Evolutionary conservation across 2,797 vertebrate genomes (phyloP).

Genomic region (Potorous gilbertii): DNA sequence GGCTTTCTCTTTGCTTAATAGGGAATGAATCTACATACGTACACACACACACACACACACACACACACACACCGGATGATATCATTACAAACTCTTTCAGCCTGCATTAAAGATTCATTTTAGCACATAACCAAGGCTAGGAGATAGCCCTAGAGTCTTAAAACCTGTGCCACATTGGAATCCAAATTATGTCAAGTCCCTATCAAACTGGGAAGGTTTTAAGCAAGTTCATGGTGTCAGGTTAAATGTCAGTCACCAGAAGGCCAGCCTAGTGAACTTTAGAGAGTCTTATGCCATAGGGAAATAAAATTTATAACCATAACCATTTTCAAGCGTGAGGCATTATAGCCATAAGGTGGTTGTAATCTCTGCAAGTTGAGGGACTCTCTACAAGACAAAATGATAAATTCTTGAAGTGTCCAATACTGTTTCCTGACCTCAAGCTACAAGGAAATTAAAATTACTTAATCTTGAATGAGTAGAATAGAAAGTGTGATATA

Average conservation of each 20-base stretch:
- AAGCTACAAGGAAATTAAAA: background rate
- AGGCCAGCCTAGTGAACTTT: background rate
- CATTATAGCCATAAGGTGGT: background rate
- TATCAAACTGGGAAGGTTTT: background rate
- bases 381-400: background rate
- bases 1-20: background rate
- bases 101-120: background rate
- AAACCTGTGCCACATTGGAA: background rate
- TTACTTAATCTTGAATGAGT: background rate
- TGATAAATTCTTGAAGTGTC: background rate
- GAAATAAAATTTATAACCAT: background rate
- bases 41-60: conserved; percentile 40
- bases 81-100: conserved; percentile 38
- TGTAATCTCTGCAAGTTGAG: background rate
- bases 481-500: background rate
- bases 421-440: background rate
- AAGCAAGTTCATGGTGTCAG: background rate
- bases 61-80: conserved; percentile 40
- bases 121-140: background rate
- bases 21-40: conserved; percentile 18
- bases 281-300: background rate
- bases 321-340: background rate
- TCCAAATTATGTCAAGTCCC: background rate
- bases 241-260: background rate
- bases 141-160: background rate